Base-by-base conservation (phyloP, 2,888 invertebrate genomes). In the Galeopsomyia nigrocyanea region DNA sequence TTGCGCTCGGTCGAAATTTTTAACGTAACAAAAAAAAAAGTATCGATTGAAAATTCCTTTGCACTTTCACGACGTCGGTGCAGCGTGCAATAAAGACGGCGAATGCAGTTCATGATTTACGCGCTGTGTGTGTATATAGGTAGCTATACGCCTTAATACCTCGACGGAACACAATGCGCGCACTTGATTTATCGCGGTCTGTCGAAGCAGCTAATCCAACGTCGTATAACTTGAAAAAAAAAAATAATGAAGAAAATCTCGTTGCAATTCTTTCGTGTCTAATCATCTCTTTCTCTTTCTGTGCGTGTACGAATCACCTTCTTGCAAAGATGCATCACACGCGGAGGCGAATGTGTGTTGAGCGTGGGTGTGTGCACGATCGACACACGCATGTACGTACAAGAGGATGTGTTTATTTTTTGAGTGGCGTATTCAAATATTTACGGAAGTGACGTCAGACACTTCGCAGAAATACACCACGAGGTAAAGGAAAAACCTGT, bases 21-120 rank as follows among this genome's bases (percentile, higher is more conserved):
- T 21, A 64, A 64, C 1, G 17, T n/a, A n/a, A n/a, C n/a, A 13
- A 51, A 60, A 58, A 9, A 58, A 60, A 17, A 60, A 22, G n/a
- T 60, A 50, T 67, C 46, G 19, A 21, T n/a, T 10, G 1, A 14
- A 39, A 46, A 51, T 26, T 26, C 26, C 26, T 26, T 26, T 26
- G 26, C 26, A 26, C 3, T 26, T 26, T 26, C 26, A 26, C 26
- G 5, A 26, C 26, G 26, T n/a, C n/a, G n/a, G n/a, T n/a, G n/a
- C n/a, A n/a, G 26, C 82, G 84, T 84, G 84, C 84, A 85, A 85
- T 85, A 85, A 85, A 85, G 85, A 84, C 82, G 79, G 17, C 81
- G 84, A 85, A 83, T 83, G 81, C 82, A 79, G 80, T 83, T 81
- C 81, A 26, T 85, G 85, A 85, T 85, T 85, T 85, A 85, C 84